Percentiles rank a stretch among this genome's conserved stretches.
phyloP scores from a whole-genome alignment of 1,140 invertebrate species.

The Habropoda laboriosa region DNA sequence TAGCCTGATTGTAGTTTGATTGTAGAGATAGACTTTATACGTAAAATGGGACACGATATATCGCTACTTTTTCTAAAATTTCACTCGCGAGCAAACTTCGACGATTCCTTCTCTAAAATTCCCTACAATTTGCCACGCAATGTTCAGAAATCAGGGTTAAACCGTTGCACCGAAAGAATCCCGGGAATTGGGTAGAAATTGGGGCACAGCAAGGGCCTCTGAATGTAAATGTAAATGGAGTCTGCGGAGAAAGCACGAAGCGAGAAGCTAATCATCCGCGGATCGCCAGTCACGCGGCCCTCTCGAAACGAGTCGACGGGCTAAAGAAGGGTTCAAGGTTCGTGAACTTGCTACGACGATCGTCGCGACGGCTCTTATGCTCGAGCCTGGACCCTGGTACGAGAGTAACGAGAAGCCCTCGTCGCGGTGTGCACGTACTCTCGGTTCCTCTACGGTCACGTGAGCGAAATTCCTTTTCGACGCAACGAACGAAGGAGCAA shows the following conservation, averaged over 20 bases:
- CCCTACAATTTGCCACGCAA: too few relatives aligned
- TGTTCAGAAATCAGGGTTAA: too few relatives aligned
- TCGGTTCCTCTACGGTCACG: constrained; percentile 38
- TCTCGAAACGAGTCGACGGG: constrained; percentile 69
- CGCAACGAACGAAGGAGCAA: constrained; percentile 13
- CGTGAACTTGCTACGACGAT: constrained; percentile 74
- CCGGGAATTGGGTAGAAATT: too few relatives aligned
- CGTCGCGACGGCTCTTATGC: constrained; percentile 67
- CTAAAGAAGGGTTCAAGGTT: constrained; percentile 74
- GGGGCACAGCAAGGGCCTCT: too few relatives aligned
- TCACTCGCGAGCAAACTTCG: too few relatives aligned
- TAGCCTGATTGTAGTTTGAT: too few relatives aligned
- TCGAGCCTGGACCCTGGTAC: constrained; percentile 28
- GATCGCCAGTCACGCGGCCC: constrained; percentile 65
- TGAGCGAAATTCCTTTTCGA: constrained; percentile 63
- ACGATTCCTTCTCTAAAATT: too few relatives aligned
- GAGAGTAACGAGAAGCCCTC: constrained; percentile 41
- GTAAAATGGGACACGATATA: too few relatives aligned
- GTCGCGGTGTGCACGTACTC: constrained; percentile 10
- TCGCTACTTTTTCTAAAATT: too few relatives aligned
- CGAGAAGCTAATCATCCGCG: constrained; percentile 47
- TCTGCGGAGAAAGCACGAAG: background rate
- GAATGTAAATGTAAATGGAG: background rate
- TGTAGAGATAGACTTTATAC: too few relatives aligned
- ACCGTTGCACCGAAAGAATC: too few relatives aligned